These are phyloP conservation scores for Seriola rivoliana DNA, from an alignment of 2,113 vertebrate genomes.

Conservation along the genomic window DNA sequence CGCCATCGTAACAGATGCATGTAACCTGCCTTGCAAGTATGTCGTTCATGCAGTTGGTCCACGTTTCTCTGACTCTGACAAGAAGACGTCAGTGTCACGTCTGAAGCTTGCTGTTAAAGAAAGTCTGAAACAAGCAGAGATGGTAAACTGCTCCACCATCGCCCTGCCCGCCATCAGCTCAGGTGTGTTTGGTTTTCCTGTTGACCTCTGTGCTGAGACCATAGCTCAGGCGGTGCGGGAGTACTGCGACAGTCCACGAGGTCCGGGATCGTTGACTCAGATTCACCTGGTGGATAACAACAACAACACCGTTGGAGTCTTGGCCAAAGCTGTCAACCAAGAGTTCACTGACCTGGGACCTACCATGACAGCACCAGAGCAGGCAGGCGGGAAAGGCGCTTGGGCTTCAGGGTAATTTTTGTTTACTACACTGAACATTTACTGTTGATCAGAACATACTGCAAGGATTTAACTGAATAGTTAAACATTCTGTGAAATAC, in stretches of 20 bases:
- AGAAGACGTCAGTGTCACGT: background rate
- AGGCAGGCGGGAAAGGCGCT: background rate
- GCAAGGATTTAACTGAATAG: background rate
- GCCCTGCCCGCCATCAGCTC: conserved; percentile 89
- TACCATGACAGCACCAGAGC: conserved; percentile 25
- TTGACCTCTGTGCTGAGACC: conserved; percentile 77
- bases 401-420: background rate
- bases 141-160: conserved; percentile 72
- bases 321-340: conserved; percentile 76
- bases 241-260: conserved; percentile 62
- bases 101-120: conserved; percentile 77
- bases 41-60: conserved; percentile 92
- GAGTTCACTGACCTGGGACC: conserved; percentile 74
- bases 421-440: background rate
- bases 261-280: conserved; percentile 74
- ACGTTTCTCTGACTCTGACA: conserved; percentile 60
- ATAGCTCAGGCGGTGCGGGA: conserved; percentile 85
- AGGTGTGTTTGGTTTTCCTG: conserved; percentile 87
- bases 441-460: background rate
- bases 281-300: conserved; percentile 85
- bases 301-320: conserved; percentile 53
- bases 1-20: conserved; percentile 67
- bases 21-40: conserved; percentile 85
- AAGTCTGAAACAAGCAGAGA: conserved; percentile 82
- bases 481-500: background rate